These are phyloP conservation scores for Arge pagana DNA, from an alignment of 2,888 invertebrate genomes.

Conservation along the genomic window DNA sequence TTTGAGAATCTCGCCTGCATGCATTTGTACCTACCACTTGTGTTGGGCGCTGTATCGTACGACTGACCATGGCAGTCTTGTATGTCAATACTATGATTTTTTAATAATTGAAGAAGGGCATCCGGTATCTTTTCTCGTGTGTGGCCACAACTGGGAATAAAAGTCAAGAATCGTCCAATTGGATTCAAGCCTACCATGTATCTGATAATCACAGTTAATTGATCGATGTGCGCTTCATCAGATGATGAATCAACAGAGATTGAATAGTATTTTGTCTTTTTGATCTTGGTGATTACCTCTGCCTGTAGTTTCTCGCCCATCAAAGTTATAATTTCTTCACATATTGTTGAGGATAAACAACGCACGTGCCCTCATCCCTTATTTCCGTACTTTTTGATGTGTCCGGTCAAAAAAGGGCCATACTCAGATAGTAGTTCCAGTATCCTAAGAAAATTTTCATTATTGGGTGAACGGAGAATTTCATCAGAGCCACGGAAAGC, in stretches of 20 bases:
- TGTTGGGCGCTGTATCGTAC: background rate
- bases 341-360: conserved; percentile 32
- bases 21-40: background rate
- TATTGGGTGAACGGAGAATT: conserved; percentile 30
- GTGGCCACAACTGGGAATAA: background rate
- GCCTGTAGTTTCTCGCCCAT: conserved; percentile 23
- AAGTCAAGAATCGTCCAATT: conserved; percentile 1
- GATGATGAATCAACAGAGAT: conserved; percentile 1
- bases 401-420: conserved; percentile 27
- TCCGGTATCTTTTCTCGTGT: background rate
- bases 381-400: background rate
- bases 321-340: conserved; percentile 31
- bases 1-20: conserved; percentile 24
- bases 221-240: conserved; percentile 1
- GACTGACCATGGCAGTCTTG: conserved; percentile 2
- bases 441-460: conserved; percentile 34
- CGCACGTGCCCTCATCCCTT: conserved; percentile 24
- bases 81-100: background rate
- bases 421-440: conserved; percentile 34
- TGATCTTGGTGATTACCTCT: conserved; percentile 24
- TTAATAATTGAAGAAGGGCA: background rate
- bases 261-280: conserved; percentile 14
- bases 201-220: background rate
- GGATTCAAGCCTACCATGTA: background rate
- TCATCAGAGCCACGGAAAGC: conserved; percentile 32